These are phyloP conservation scores for chimpanzee (Pan troglodytes) DNA, from an alignment of 2,113 vertebrate genomes.

Conservation along the genomic window NHGRI_mPanTro3-v2.1_pri NC_072401.2:55242501-55243000, in stretches of 20 bases:
- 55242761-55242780: not conserved
- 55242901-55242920: not conserved
- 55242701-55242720: not conserved
- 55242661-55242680: not conserved
- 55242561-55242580: not conserved
- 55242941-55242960: not conserved
- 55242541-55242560: not conserved
- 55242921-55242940: not conserved
- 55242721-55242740: not conserved
- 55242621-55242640: not conserved
- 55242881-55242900: not conserved
- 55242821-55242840: not conserved
- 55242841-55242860: not conserved
- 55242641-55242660: not conserved
- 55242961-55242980: not conserved
- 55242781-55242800: not conserved
- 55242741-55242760: not conserved
- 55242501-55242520: not conserved
- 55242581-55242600: not conserved
- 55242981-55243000: no score
- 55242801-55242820: not conserved
- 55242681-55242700: not conserved
- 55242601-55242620: not conserved
- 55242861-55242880: not conserved
- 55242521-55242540: not conserved